Conservation (phyloP, 1,140 invertebrate genomes). For the Drosophila funebris region DNA sequence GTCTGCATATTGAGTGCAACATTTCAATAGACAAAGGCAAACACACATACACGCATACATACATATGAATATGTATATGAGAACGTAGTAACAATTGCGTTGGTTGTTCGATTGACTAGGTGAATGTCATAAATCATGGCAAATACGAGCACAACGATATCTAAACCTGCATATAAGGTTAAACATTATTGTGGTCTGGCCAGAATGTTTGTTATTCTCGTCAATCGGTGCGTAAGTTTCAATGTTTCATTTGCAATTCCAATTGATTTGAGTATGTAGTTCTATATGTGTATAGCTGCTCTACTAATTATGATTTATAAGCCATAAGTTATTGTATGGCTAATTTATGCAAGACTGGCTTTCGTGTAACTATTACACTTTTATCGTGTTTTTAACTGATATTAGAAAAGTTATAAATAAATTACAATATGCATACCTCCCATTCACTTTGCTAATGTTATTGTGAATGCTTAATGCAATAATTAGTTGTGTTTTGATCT, state of each 20-base stretch:
- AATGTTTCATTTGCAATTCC: constrained; percentile 52
- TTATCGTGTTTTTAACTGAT: constrained; percentile 32
- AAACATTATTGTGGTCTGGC: constrained; percentile 43
- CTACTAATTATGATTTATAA: constrained; percentile 71
- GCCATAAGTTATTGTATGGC: constrained; percentile 2
- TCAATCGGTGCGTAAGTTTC: constrained; percentile 58
- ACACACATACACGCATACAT: constrained; percentile 14
- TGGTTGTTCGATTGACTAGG: constrained; percentile 29
- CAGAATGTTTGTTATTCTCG: constrained; percentile 33
- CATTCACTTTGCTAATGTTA: constrained; percentile 6
- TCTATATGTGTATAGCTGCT: constrained; percentile 9
- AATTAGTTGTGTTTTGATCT: constrained; percentile 21
- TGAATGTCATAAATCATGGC: constrained; percentile 67
- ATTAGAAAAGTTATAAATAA: constrained; percentile 56
- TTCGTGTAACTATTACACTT: constrained; percentile 35
- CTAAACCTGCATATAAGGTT: constrained; percentile 62
- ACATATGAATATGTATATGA: background rate
- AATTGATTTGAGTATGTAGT: constrained; percentile 30
- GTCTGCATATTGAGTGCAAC: constrained; percentile 64
- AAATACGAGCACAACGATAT: constrained; percentile 39
- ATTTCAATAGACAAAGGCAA: constrained; percentile 28
- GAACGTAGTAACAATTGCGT: constrained; percentile 42
- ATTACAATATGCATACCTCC: constrained; percentile 26
- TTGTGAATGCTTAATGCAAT: constrained; percentile 13
- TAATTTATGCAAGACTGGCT: constrained; percentile 64